Conservation (phyloP, 2,797 vertebrate genomes). For the Hydrolagus colliei region DNA sequence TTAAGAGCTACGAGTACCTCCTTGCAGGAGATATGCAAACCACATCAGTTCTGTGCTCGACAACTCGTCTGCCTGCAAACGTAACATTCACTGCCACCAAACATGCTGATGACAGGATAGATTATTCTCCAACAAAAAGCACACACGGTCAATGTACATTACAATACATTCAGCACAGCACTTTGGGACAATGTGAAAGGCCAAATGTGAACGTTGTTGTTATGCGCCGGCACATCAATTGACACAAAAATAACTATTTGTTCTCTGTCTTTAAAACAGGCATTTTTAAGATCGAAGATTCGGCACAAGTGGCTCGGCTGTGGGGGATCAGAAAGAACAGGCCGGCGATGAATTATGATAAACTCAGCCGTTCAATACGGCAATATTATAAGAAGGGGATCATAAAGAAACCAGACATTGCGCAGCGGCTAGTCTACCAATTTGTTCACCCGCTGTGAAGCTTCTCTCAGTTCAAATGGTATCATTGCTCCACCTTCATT, state of each 20-base stretch:
- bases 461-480: neutral
- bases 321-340: constrained; percentile 95
- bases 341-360: constrained; percentile 97
- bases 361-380: constrained; percentile 93
- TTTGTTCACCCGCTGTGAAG: constrained; percentile 85
- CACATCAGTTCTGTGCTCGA: neutral
- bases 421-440: constrained; percentile 95
- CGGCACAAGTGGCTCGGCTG: constrained; percentile 85
- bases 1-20: too few species aligned
- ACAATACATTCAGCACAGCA: too few species aligned
- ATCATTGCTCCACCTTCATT: neutral
- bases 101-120: neutral
- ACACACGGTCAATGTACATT: too few species aligned
- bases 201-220: too few species aligned
- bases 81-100: neutral
- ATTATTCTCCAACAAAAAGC: too few species aligned
- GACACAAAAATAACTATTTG: neutral
- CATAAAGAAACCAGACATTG: constrained; percentile 90
- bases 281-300: constrained; percentile 96
- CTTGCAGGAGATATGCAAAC: too few species aligned
- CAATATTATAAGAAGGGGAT: constrained; percentile 99
- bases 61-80: neutral
- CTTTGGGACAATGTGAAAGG: too few species aligned
- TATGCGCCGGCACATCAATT: too few species aligned
- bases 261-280: constrained; percentile 51